Percentiles rank a stretch among this genome's conserved stretches.
Evolutionary conservation across 1,140 invertebrate species (phyloP).

Genomic region (Solenopsis invicta): DNA sequence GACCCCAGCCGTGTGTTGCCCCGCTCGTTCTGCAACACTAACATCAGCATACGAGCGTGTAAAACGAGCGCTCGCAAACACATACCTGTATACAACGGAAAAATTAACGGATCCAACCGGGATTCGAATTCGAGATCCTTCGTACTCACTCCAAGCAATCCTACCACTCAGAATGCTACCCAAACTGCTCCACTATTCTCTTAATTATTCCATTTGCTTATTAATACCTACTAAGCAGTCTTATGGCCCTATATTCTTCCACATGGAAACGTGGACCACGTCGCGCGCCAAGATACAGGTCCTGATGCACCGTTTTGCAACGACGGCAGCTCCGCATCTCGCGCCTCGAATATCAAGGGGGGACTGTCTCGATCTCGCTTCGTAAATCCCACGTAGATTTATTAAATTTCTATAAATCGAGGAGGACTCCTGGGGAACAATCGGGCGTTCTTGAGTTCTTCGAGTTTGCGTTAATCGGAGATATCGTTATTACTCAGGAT

Average conservation of each 20-base stretch:
- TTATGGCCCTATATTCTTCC: too few relatives aligned
- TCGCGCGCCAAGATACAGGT: constrained; percentile 1
- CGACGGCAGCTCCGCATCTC: neutral
- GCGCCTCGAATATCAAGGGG: neutral
- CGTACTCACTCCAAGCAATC: too few relatives aligned
- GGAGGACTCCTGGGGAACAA: neutral
- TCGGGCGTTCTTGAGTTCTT: neutral
- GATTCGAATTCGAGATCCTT: too few relatives aligned
- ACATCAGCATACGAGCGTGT: constrained; percentile 21
- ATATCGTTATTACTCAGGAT: neutral
- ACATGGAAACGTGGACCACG: neutral
- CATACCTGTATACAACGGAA: too few relatives aligned
- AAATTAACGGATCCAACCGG: too few relatives aligned
- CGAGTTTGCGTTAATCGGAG: neutral
- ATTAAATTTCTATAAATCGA: neutral
- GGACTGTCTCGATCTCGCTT: neutral
- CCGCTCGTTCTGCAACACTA: constrained; percentile 38
- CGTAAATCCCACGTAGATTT: neutral
- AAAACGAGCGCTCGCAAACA: neutral
- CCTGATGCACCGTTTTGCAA: neutral
- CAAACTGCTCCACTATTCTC: too few relatives aligned
- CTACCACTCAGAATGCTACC: too few relatives aligned
- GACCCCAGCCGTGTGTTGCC: neutral
- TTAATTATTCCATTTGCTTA: too few relatives aligned
- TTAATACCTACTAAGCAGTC: too few relatives aligned